Conservation (phyloP, 2,888 invertebrate genomes). For the Chironomus riparius region DNA sequence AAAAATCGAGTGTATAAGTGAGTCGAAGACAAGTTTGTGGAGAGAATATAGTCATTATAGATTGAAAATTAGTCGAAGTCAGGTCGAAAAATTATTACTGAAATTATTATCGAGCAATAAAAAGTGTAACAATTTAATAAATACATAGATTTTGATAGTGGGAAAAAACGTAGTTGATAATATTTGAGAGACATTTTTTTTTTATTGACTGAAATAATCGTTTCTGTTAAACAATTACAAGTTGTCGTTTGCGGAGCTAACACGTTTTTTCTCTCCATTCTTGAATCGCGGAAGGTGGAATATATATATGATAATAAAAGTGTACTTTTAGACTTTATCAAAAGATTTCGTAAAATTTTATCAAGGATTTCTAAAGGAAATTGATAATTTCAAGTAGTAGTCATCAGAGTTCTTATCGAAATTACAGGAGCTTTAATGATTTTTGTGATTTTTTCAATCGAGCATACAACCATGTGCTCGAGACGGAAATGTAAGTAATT, state of each 20-base stretch:
- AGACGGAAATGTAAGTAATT: constrained; percentile 22
- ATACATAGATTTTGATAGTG: no score
- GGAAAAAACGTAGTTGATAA: no score
- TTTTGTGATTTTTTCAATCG: background rate
- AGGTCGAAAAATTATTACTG: background rate
- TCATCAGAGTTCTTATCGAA: no score
- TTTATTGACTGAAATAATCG: no score
- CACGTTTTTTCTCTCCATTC: background rate
- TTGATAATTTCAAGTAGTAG: no score
- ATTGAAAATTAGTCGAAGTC: constrained; percentile 17
- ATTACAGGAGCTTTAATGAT: background rate
- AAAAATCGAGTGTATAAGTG: background rate
- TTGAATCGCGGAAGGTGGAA: no score
- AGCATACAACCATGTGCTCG: constrained; percentile 21
- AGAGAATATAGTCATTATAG: background rate
- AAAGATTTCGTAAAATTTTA: no score
- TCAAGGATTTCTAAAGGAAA: no score
- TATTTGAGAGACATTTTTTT: no score
- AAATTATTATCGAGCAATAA: background rate
- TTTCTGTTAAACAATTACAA: background rate
- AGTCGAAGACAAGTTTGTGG: background rate
- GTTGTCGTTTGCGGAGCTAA: background rate
- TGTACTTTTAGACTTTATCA: no score
- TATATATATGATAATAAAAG: no score
- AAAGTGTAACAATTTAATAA: background rate